These are phyloP conservation scores for Metellina segmentata DNA, from an alignment of 2,888 invertebrate species.

Conservation along the genomic window DNA sequence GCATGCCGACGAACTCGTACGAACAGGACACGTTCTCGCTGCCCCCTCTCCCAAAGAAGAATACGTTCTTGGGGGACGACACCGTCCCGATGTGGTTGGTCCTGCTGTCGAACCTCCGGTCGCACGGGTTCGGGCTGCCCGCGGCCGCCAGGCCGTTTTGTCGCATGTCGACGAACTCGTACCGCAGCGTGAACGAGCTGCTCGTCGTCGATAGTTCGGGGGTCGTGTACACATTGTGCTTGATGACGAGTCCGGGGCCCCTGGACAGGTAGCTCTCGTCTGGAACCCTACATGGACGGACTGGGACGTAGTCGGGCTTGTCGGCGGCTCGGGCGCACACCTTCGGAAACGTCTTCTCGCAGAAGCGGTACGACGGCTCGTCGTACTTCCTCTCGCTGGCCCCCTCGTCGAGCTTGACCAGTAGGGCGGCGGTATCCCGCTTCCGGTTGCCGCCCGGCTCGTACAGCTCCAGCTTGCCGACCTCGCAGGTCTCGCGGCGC, in stretches of 20 bases:
- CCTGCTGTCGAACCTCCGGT: constrained; percentile 73
- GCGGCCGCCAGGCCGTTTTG: constrained; percentile 78
- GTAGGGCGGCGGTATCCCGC: constrained; percentile 56
- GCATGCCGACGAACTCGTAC: constrained; percentile 76
- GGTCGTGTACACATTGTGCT: constrained; percentile 88
- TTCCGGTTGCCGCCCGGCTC: constrained; percentile 67
- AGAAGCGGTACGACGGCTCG: constrained; percentile 84
- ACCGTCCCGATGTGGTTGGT: constrained; percentile 84
- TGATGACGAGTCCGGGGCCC: constrained; percentile 87
- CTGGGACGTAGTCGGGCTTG: constrained; percentile 78
- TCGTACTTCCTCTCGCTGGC: constrained; percentile 29
- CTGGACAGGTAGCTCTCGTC: constrained; percentile 90
- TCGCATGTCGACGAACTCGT: constrained; percentile 88
- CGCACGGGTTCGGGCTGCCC: constrained; percentile 35
- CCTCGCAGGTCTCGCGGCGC: constrained; percentile 77
- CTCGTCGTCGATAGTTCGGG: constrained; percentile 87
- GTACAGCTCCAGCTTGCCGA: constrained; percentile 77
- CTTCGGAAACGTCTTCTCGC: constrained; percentile 79
- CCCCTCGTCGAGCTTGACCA: constrained; percentile 59
- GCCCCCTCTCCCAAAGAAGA: constrained; percentile 91
- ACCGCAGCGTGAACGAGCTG: constrained; percentile 88
- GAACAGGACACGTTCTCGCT: constrained; percentile 87
- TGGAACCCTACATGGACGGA: constrained; percentile 78
- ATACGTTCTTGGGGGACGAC: constrained; percentile 89
- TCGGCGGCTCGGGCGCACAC: constrained; percentile 78